Base-by-base conservation (phyloP, 2,888 invertebrate genomes). In the Thecocarcelia acutangulata region DNA sequence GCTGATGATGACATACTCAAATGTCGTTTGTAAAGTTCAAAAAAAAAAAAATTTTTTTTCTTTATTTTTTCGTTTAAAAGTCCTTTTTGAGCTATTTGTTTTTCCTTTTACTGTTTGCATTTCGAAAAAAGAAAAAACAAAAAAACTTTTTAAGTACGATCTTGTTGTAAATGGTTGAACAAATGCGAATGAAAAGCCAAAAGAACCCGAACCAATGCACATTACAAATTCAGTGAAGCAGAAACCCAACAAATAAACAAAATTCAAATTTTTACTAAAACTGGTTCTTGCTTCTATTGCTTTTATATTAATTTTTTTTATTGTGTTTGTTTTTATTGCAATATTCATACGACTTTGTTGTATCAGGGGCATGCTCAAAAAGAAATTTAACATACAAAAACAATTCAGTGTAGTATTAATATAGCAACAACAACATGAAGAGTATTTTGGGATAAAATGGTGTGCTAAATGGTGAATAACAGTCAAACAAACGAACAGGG, bases 211-310 rank as follows among this genome's bases (percentile, higher is more conserved):
- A 66, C 77, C 73, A 74, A 66, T 70, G 70, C 78, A 78, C 78
- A 74, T 59, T 69, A 70, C 74, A 82, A 59, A 70, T 48, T 74
- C 78, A 66, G 63, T 78, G 78, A 82, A 74, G 78, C 78, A 66
- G 69, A 64, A 78, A 74, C 69, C 81, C 81, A 82, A 77, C 77
- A 82, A 82, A 82, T 82, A 82, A 82, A 82, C 81, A 82, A 82
- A 70, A 82, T 74, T 78, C 42, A 59, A 82, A 82, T 77, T 74
- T 77, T 61, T 19, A 52, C 64, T 56, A 58, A 59, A 77, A 82
- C 82, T 69, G 78, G 73, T 77, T 81, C 68, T 69, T 61, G 37
- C 44, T 54, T 52, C 24, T 24, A 17, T 17, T 24, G 46, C 15
- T 40, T 44, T 11, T 63, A 15, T 33, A 6, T n/a, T 54, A 0